Percentiles rank a stretch among this genome's conserved stretches.
Evolutionary conservation across 2,113 vertebrate genomes (phyloP).

Genomic region (Dolichotis patagonum): DNA sequence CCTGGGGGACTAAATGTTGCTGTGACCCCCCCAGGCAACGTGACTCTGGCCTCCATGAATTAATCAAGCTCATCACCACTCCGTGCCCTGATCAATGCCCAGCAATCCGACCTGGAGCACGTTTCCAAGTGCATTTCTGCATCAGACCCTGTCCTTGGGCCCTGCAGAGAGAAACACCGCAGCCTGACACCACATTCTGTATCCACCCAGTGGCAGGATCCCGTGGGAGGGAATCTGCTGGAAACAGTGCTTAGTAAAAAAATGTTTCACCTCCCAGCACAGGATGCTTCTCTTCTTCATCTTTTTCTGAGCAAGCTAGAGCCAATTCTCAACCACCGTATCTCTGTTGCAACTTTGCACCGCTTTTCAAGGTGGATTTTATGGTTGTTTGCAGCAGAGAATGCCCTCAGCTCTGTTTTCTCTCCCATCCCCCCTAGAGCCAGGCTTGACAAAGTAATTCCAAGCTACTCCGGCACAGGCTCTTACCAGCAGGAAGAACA

Average conservation of each 20-base stretch:
- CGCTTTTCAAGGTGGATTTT: slow-evolving; percentile 68
- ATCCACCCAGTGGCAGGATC: neutral
- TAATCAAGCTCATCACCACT: neutral
- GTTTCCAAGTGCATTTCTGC: neutral
- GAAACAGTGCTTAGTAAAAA: slow-evolving; percentile 56
- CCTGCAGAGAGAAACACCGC: neutral
- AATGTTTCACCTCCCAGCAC: slow-evolving; percentile 4
- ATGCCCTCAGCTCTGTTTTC: slow-evolving; percentile 13
- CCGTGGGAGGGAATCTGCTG: neutral
- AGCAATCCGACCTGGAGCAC: neutral
- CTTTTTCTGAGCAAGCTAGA: slow-evolving; percentile 52
- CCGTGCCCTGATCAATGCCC: neutral
- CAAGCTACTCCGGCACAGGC: slow-evolving; percentile 46
- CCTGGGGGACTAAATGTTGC: neutral
- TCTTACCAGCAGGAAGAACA: slow-evolving; percentile 73
- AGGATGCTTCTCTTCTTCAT: slow-evolving; percentile 29
- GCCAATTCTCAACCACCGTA: slow-evolving; percentile 57
- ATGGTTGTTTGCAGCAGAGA: slow-evolving; percentile 33
- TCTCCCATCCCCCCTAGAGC: slow-evolving; percentile 23
- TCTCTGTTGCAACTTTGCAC: slow-evolving; percentile 64
- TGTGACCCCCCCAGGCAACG: too few species aligned
- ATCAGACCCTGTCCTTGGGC: neutral
- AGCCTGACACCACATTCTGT: neutral
- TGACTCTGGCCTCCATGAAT: neutral
- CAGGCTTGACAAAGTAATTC: slow-evolving; percentile 69